Conservation (phyloP, 2,113 vertebrate genomes). For the Physeter macrocephalus region DNA sequence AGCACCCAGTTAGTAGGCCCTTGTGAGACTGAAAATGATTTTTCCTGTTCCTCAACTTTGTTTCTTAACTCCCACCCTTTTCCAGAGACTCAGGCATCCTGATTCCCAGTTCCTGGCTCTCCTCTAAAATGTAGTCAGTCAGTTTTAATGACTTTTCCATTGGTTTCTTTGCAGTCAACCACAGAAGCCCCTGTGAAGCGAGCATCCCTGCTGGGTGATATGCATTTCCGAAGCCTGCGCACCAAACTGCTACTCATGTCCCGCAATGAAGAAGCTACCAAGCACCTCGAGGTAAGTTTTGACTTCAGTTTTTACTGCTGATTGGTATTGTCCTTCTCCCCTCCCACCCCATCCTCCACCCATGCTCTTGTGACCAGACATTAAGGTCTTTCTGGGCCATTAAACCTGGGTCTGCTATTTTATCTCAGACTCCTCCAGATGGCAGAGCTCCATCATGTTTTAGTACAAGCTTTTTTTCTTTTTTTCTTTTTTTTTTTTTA, state of each 20-base stretch:
- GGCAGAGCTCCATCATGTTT: neutral
- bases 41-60: neutral
- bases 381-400: neutral
- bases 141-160: neutral
- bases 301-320: neutral
- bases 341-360: neutral
- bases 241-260: slow-evolving; percentile 93
- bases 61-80: neutral
- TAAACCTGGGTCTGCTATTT: neutral
- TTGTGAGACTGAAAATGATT: neutral
- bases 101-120: neutral
- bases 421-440: neutral
- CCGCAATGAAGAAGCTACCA: slow-evolving; percentile 93
- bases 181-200: slow-evolving; percentile 91
- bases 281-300: slow-evolving; percentile 88
- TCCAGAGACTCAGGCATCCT: neutral
- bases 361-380: neutral
- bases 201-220: slow-evolving; percentile 89
- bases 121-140: neutral
- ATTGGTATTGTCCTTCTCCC: neutral
- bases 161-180: slow-evolving; percentile 83
- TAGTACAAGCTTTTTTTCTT: neutral
- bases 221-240: slow-evolving; percentile 94
- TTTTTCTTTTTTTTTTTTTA: neutral
- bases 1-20: neutral